Conservation (phyloP, 1,140 invertebrate species). For the Ceratina japonica region DNA sequence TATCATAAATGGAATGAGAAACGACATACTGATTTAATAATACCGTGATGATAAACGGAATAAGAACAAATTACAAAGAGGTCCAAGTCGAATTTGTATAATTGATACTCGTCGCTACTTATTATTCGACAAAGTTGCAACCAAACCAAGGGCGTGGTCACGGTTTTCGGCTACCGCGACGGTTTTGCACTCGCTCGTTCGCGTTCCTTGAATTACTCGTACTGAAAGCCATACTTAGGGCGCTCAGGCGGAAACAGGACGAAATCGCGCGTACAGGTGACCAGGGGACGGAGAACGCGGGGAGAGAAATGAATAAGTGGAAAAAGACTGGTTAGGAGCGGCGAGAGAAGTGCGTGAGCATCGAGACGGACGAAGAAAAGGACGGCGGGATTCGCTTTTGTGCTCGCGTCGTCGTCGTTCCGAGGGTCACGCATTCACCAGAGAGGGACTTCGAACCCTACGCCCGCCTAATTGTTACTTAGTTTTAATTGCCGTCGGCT, state of each 20-base stretch:
- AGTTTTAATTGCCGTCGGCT: constrained; percentile 70
- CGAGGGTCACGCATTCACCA: constrained; percentile 69
- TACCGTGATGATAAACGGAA: background rate
- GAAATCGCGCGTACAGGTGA: constrained; percentile 16
- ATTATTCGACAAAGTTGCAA: constrained; percentile 45
- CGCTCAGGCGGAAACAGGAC: background rate
- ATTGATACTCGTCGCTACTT: constrained; percentile 57
- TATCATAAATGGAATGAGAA: too few species aligned
- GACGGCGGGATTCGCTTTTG: constrained; percentile 39
- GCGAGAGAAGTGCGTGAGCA: background rate
- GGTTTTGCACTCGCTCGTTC: background rate
- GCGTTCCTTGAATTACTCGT: constrained; percentile 23
- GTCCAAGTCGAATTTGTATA: constrained; percentile 50
- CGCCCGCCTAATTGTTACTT: constrained; percentile 71
- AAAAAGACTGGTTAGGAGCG: constrained; percentile 10
- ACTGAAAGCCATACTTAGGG: constrained; percentile 41
- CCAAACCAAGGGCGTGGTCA: constrained; percentile 30
- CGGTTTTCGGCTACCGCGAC: constrained; percentile 19
- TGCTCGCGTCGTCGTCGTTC: constrained; percentile 55
- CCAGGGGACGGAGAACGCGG: constrained; percentile 4
- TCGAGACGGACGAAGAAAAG: constrained; percentile 20
- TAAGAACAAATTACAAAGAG: background rate
- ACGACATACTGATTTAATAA: too few species aligned
- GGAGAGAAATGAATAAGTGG: constrained; percentile 3
- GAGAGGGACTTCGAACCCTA: constrained; percentile 62